Percentiles rank a stretch among this genome's conserved stretches.
phyloP scores from a whole-genome alignment of 2,113 vertebrate genomes.

The Oncorhynchus clarkii region DNA sequence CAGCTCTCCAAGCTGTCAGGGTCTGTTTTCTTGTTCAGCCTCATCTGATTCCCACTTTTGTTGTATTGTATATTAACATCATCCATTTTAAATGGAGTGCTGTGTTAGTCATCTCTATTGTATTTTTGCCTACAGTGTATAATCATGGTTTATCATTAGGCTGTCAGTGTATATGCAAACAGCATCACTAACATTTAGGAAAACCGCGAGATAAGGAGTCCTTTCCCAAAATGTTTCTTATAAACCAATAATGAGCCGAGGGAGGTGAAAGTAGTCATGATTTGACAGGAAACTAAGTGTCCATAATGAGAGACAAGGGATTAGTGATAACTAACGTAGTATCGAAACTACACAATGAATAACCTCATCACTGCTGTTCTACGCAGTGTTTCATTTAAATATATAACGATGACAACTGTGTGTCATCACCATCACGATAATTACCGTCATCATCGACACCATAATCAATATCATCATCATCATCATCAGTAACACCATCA shows the following conservation, averaged over 20 bases:
- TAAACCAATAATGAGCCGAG: conserved; percentile 13
- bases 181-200: neutral
- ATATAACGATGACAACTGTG: neutral
- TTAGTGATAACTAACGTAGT: conserved; percentile 9
- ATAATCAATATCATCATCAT: neutral
- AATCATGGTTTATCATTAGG: too few species aligned
- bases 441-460: neutral
- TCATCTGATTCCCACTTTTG: too few species aligned
- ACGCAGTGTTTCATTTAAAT: neutral
- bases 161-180: neutral
- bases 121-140: too few species aligned
- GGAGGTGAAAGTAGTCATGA: conserved; percentile 23
- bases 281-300: conserved; percentile 9
- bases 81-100: too few species aligned
- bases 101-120: too few species aligned
- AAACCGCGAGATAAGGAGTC: neutral
- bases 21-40: too few species aligned
- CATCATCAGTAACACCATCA: too few species aligned
- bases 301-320: neutral
- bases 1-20: too few species aligned
- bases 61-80: too few species aligned
- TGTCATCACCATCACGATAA: neutral
- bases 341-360: conserved; percentile 1
- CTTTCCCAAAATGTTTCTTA: conserved; percentile 19
- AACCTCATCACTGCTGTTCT: neutral